Evolutionary conservation across 1,140 invertebrate species (phyloP), one percentile per base, ranked within the genome.

Genomic region (Melipona quadrifasciata): DNA sequence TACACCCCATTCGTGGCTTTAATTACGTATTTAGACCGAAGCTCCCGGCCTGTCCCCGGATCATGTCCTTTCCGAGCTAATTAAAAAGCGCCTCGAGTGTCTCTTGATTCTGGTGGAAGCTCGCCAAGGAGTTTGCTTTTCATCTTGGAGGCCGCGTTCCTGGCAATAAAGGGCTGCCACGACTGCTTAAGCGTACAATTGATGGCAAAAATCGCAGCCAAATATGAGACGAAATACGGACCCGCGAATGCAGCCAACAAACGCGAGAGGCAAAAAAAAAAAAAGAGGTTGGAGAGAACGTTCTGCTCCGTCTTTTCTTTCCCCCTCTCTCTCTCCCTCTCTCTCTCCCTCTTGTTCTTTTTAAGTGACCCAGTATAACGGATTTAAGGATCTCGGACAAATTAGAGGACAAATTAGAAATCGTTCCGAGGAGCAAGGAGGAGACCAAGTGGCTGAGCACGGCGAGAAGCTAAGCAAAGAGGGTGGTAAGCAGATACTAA

Each of bases 321-420:
- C 10, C 39, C 39, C 55, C 39, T 17, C 17, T 53, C 24, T 34
- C n/a, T 39, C 11, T 39, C 10, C 16, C 3, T n/a, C 24, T 72
- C 12, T 17, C 61, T 8, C 55, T 17, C 14, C 19, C 17, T 31
- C 39, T 74, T 65, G 16, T 39, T 47, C 19, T 21, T 21, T 27
- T 21, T 31, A 68, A 81, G n/a, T 79, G 82, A 84, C 82, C 76
- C 12, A 79, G 58, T 84, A 34, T 80, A 73, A 80, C 68, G 61
- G 27, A 80, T 73, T 58, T 57, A 57, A 39, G 47, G 72, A 83
- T 24, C 55, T 24, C 34, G 39, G 34, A 74, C 55, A 87, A 81
- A 86, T 87, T 87, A 80, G 80, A 64, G 76, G 82, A 64, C 82
- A 81, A 89, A 88, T 89, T 89, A 86, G 87, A 89, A 89, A 88